Percentiles rank a stretch among this genome's conserved stretches.
These are phyloP conservation scores for Zosterops borbonicus DNA, from an alignment of 2,113 vertebrate genomes.

Conservation along the genomic window DNA sequence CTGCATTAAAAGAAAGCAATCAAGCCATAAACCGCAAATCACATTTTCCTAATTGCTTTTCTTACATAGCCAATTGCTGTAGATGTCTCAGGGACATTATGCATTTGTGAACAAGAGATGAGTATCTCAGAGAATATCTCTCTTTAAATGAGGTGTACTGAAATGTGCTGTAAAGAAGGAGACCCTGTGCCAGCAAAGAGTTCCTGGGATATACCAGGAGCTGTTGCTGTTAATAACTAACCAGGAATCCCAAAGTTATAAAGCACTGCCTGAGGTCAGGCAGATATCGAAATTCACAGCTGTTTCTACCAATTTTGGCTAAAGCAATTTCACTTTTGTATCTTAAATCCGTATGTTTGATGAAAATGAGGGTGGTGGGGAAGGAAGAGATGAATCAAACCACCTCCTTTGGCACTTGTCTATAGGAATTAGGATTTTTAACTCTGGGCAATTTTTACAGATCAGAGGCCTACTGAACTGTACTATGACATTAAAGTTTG, in stretches of 20 bases:
- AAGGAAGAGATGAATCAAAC: not conserved
- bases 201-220: not conserved
- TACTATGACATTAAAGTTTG: not conserved
- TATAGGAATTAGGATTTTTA: not conserved
- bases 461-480: not conserved
- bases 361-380: not conserved
- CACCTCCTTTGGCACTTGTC: not conserved
- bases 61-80: slow-evolving; percentile 1
- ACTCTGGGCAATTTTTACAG: not conserved
- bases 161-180: not conserved
- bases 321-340: not conserved
- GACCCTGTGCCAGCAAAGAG: not conserved
- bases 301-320: not conserved
- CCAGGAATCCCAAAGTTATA: not conserved
- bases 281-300: not conserved
- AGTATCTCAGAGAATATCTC: not conserved
- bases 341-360: not conserved
- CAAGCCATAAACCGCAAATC: slow-evolving; percentile 8
- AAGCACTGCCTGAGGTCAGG: not conserved
- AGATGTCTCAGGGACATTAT: not conserved
- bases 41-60: slow-evolving; percentile 48
- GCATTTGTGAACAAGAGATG: not conserved
- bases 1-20: not conserved
- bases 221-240: not conserved
- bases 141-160: not conserved